These are phyloP conservation scores for Linyphia triangularis DNA, from an alignment of 2,888 invertebrate species.

Conservation along the genomic window DNA sequence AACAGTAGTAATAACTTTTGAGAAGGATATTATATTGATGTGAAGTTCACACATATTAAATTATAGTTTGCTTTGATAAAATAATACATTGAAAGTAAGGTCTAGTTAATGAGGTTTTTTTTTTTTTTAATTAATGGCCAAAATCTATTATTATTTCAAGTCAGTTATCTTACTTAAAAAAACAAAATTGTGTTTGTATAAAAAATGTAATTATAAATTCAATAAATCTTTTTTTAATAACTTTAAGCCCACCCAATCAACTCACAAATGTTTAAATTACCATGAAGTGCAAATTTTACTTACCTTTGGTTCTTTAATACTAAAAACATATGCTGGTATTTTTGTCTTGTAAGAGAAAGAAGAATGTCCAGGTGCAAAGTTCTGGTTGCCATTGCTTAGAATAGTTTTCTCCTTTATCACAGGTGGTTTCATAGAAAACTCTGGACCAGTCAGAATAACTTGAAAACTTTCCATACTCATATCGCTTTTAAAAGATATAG, in stretches of 20 bases:
- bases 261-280: no score
- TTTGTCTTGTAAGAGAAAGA: slow-evolving; percentile 58
- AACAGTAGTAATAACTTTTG: no score
- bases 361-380: slow-evolving; percentile 41
- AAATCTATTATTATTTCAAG: no score
- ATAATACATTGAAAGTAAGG: no score
- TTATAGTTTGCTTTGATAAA: no score
- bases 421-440: slow-evolving; percentile 21
- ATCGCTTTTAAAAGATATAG: slow-evolving; percentile 37
- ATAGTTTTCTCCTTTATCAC: slow-evolving; percentile 41
- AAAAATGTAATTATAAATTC: no score
- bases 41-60: no score
- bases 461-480: slow-evolving; percentile 54
- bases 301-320: slow-evolving; percentile 53
- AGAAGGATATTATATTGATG: no score
- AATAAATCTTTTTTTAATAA: not conserved
- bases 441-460: slow-evolving; percentile 56
- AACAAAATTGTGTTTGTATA: no score
- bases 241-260: not conserved
- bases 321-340: slow-evolving; percentile 57
- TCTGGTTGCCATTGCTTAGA: slow-evolving; percentile 35
- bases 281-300: not conserved
- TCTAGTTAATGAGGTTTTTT: no score
- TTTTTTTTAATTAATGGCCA: no score
- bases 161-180: no score